Evolutionary conservation across 2,888 invertebrate genomes (phyloP).

Genomic region (Apotomis betuletana): DNA sequence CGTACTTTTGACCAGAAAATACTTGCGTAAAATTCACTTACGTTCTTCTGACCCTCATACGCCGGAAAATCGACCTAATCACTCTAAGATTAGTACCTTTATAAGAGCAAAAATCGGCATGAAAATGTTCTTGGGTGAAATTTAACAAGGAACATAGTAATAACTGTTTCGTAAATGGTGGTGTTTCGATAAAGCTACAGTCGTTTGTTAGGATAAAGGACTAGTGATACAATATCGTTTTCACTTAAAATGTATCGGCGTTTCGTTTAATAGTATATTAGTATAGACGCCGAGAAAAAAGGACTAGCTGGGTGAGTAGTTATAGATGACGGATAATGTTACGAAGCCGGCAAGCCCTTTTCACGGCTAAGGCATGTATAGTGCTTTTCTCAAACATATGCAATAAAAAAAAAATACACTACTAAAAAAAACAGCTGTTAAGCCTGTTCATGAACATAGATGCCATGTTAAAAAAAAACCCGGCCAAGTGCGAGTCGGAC

Average conservation of each 20-base stretch:
- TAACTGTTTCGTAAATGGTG: conserved; percentile 40
- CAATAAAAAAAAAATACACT: too few species aligned
- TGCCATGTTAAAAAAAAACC: too few species aligned
- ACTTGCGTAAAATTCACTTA: conserved; percentile 38
- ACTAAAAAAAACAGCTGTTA: too few species aligned
- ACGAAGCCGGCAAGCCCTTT: too few species aligned
- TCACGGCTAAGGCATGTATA: too few species aligned
- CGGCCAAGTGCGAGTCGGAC: too few species aligned
- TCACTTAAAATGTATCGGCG: not conserved
- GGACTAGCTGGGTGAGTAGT: too few species aligned
- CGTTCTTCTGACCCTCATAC: not conserved
- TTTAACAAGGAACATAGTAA: conserved; percentile 38
- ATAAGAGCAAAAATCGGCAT: not conserved
- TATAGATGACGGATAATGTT: too few species aligned
- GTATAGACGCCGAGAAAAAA: too few species aligned
- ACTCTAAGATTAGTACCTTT: not conserved
- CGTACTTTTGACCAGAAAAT: conserved; percentile 44
- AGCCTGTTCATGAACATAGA: too few species aligned
- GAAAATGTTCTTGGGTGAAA: conserved; percentile 31
- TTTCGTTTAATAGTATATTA: not conserved
- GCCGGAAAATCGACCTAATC: conserved; percentile 10
- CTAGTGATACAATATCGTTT: conserved; percentile 7
- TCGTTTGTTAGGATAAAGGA: conserved; percentile 21
- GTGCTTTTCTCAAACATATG: too few species aligned
- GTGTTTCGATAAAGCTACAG: conserved; percentile 37